Evolutionary conservation across 2,113 vertebrate genomes (phyloP).

Genomic region (Corydoras maculifer): DNA sequence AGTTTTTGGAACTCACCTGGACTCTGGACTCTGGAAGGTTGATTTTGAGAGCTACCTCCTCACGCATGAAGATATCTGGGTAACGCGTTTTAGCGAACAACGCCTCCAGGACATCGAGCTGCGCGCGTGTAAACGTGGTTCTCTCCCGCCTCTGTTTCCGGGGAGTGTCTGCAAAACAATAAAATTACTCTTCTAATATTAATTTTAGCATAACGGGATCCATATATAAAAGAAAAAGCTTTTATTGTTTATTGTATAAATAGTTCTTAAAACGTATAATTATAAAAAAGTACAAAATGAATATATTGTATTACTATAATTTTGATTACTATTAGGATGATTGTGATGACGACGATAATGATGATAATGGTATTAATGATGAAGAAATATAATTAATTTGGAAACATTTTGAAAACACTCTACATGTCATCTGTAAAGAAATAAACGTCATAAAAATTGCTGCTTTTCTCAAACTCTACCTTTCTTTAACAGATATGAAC

Average conservation of each 20-base stretch:
- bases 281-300: too few relatives aligned
- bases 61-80: slow-evolving; percentile 83
- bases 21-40: slow-evolving; percentile 80
- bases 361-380: neutral
- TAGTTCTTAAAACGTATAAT: too few relatives aligned
- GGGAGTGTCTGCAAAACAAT: slow-evolving; percentile 57
- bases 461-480: too few relatives aligned
- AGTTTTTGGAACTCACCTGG: slow-evolving; percentile 58
- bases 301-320: too few relatives aligned
- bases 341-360: neutral
- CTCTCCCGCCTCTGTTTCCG: slow-evolving; percentile 78
- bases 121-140: slow-evolving; percentile 80
- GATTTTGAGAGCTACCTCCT: slow-evolving; percentile 81
- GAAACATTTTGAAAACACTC: neutral
- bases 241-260: too few relatives aligned
- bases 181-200: neutral
- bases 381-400: neutral
- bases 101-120: slow-evolving; percentile 78
- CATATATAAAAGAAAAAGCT: neutral
- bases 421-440: too few relatives aligned
- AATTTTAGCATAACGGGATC: too few relatives aligned
- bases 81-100: slow-evolving; percentile 81
- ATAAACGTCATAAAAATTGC: too few relatives aligned
- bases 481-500: too few relatives aligned
- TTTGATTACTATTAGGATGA: neutral